Evolutionary conservation across 2,113 vertebrate genomes (phyloP), one percentile per base, ranked within the genome.

Genomic region (Phyllopteryx taeniolatus): DNA sequence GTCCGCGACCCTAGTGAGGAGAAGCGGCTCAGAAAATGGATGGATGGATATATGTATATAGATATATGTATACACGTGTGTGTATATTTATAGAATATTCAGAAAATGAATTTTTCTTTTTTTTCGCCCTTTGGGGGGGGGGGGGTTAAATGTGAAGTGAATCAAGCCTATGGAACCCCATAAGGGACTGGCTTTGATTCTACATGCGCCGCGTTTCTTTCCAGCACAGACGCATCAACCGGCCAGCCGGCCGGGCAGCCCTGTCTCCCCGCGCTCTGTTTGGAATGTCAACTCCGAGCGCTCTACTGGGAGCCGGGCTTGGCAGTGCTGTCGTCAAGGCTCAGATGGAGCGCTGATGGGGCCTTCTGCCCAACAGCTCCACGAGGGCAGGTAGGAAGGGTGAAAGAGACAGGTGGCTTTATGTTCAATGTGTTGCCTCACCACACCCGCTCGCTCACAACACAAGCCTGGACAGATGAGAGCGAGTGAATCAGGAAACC

Each of bases 271-370:
- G 59, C 75, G 75, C 82, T 77, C 73, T 20, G 70, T 84, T 76
- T 85, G 81, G 81, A 79, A 59, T 80, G 85, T 87, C 86, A 86
- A 77, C 75, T 81, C 75, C 20, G 74, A 75, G 66, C 53, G 76
- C 59, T 83, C 85, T 78, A 61, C 76, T 73, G 89, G 89, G 86
- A 90, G 61, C 60, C 54, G 67, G 77, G 70, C 62, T 90, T 89
- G 90, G 89, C 90, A 88, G 71, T 70, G 73, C 64, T 67, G 80
- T 83, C 73, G 7, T 87, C 70, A 79, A 74, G 79, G 82, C 86
- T 91, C 90, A 91, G 85, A 85, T 86, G 84, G 83, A 74, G 79
- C 43, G 43, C 72, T 87, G 88, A 88, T 87, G 78, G 88, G 77
- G 79, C 87, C 83, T 85, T 88, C 87, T 90, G 88, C 75, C 79